Conservation (phyloP, 1,140 invertebrate species). For the Chelonus insularis region DNA sequence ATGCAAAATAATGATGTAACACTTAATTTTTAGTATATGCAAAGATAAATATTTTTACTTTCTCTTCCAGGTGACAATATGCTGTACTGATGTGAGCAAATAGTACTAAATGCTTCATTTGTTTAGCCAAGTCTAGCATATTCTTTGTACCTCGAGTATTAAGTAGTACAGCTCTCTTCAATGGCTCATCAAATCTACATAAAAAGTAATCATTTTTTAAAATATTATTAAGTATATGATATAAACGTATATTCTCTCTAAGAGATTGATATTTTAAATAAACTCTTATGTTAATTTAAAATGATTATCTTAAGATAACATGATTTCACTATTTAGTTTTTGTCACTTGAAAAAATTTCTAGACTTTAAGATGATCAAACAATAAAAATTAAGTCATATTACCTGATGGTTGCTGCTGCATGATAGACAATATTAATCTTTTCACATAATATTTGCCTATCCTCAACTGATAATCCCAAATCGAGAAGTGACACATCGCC, state of each 20-base stretch:
- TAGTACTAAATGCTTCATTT: constrained; percentile 71
- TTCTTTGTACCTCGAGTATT: constrained; percentile 77
- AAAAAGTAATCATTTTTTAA: constrained; percentile 21
- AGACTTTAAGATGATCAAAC: not conserved
- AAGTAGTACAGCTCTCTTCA: constrained; percentile 73
- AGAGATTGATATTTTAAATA: too few relatives aligned
- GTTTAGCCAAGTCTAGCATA: constrained; percentile 73
- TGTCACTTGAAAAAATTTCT: not conserved
- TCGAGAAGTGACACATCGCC: constrained; percentile 78
- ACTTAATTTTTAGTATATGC: too few relatives aligned
- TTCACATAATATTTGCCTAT: constrained; percentile 69
- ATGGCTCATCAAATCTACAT: constrained; percentile 71
- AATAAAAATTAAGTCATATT: constrained; percentile 6
- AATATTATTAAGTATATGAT: too few relatives aligned
- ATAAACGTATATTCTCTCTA: too few relatives aligned
- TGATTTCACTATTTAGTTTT: not conserved
- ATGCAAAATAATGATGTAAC: too few relatives aligned
- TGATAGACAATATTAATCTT: constrained; percentile 86
- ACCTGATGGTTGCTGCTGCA: constrained; percentile 85
- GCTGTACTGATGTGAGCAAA: constrained; percentile 68
- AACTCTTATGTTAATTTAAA: too few relatives aligned
- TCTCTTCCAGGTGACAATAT: constrained; percentile 66
- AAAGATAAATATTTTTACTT: constrained; percentile 36
- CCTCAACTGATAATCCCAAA: constrained; percentile 74
- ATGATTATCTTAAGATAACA: not conserved